These are phyloP conservation scores for Cherax destructor DNA, from an alignment of 1,140 invertebrate genomes.

Conservation along the genomic window DNA sequence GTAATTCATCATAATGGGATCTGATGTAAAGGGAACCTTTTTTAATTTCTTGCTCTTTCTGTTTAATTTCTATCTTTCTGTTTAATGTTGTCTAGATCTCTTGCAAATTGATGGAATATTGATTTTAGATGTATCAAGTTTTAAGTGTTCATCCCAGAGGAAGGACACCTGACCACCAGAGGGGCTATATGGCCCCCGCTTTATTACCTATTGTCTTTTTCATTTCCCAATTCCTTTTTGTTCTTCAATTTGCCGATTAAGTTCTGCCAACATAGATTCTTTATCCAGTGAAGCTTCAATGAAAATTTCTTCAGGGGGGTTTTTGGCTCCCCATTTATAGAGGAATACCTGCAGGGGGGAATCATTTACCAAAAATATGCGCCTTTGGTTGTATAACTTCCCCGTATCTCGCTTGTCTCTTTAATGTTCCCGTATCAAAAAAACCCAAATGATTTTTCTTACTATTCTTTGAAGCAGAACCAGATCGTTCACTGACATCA, in stretches of 20 bases:
- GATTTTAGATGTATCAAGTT: conserved; percentile 77
- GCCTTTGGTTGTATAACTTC: conserved; percentile 21
- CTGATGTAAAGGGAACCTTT: conserved; percentile 48
- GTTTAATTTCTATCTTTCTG: conserved; percentile 74
- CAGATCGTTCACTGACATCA: neutral
- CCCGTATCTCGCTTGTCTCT: conserved; percentile 19
- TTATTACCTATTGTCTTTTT: conserved; percentile 66
- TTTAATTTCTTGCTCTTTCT: conserved; percentile 69
- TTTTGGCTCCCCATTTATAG: conserved; percentile 20
- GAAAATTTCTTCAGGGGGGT: conserved; percentile 22
- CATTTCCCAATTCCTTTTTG: conserved; percentile 83
- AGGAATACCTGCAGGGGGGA: neutral
- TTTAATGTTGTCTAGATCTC: conserved; percentile 89
- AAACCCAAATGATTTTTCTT: neutral
- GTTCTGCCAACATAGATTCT: conserved; percentile 81
- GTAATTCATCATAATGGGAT: conserved; percentile 64
- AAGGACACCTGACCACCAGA: conserved; percentile 72
- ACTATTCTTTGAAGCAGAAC: neutral
- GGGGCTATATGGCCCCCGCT: conserved; percentile 72
- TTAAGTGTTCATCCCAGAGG: conserved; percentile 47
- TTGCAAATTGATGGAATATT: conserved; percentile 87
- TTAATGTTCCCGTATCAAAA: conserved; percentile 18
- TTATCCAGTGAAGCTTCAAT: conserved; percentile 72
- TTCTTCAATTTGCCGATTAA: conserved; percentile 90
- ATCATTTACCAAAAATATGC: neutral